These are phyloP conservation scores for Poecilobothrus nobilitatus DNA, from an alignment of 2,888 invertebrate species.

Conservation along the genomic window DNA sequence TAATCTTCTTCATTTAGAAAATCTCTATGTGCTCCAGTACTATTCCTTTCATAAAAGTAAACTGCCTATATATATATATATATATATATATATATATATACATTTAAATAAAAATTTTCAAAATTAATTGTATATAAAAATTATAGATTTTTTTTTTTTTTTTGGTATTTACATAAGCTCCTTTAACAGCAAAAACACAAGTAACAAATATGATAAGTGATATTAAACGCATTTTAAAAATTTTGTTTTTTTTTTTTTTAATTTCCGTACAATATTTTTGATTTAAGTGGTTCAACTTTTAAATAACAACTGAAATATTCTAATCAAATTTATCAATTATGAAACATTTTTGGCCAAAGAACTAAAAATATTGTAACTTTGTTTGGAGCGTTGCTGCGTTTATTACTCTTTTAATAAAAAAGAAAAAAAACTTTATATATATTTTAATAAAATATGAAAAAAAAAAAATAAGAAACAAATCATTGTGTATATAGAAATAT, in stretches of 20 bases:
- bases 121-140: too few species aligned
- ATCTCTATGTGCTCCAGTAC: not conserved
- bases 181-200: not conserved
- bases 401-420: too few species aligned
- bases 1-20: not conserved
- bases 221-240: not conserved
- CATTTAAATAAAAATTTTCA: too few species aligned
- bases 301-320: not conserved
- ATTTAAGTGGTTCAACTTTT: not conserved
- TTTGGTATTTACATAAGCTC: not conserved
- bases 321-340: not conserved
- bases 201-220: not conserved
- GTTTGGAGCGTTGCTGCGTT: too few species aligned
- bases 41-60: not conserved
- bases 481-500: too few species aligned
- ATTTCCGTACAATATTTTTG: not conserved
- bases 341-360: not conserved
- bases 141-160: too few species aligned
- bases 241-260: not conserved
- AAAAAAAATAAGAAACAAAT: too few species aligned
- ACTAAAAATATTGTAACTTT: too few species aligned
- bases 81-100: too few species aligned
- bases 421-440: too few species aligned
- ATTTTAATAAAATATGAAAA: too few species aligned
- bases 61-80: not conserved